A percentile compares a stretch with the other conserved stretches of the same genome.
Evolutionary conservation across 2,888 invertebrate genomes (phyloP).

Genomic region (Acleris cristana): DNA sequence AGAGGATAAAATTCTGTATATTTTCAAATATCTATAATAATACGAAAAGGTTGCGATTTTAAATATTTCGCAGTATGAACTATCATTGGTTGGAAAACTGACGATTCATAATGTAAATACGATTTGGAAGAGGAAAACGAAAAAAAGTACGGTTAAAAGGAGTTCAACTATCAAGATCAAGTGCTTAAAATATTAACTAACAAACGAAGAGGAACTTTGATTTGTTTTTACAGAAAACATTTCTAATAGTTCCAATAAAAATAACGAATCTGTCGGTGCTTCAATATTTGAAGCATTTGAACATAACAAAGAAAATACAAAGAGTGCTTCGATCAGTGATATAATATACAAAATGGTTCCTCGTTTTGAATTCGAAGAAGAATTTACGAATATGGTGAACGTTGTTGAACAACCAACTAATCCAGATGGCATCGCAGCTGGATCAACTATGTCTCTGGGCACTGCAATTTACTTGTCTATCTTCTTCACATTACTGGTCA

Average conservation of each 20-base stretch:
- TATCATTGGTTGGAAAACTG: constrained; percentile 8
- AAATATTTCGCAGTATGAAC: constrained; percentile 14
- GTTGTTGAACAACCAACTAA: constrained; percentile 8
- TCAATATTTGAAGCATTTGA: constrained; percentile 14
- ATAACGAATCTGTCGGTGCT: constrained; percentile 8
- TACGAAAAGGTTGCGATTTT: neutral
- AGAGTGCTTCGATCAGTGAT: neutral
- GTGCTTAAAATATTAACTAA: neutral
- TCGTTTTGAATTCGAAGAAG: constrained; percentile 16
- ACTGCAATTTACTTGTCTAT: constrained; percentile 46
- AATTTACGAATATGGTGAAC: constrained; percentile 11
- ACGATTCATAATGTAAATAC: constrained; percentile 13
- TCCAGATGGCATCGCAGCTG: neutral
- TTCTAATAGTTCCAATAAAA: constrained; percentile 7
- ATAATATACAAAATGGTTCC: constrained; percentile 41
- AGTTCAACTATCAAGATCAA: neutral
- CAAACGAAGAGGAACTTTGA: neutral
- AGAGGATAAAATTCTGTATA: constrained; percentile 4
- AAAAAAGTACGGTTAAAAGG: neutral
- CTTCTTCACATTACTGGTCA: constrained; percentile 53
- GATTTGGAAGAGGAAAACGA: neutral
- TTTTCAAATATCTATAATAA: neutral
- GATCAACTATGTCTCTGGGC: constrained; percentile 30
- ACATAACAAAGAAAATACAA: neutral
- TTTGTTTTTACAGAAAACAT: constrained; percentile 14